Percentiles rank a stretch among this genome's conserved stretches.
Conservation (phyloP, 1,140 invertebrate genomes). For the Drosophila pseudoananassae region DNA sequence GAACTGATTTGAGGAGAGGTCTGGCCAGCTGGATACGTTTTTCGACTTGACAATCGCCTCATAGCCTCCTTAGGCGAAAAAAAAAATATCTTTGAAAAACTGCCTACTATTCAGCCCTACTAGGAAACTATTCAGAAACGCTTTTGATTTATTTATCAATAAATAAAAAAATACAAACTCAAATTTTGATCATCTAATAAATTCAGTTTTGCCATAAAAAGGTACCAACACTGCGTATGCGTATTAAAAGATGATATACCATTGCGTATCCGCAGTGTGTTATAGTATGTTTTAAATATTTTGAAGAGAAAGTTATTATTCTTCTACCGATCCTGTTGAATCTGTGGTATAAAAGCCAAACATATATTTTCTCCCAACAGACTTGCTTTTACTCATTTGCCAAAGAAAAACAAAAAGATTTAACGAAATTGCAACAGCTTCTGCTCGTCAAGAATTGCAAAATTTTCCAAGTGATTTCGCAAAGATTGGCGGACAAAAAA, state of each 20-base stretch:
- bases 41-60: constrained; percentile 50
- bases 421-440: constrained; percentile 11
- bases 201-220: no score
- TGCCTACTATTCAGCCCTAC: constrained; percentile 9
- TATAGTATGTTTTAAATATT: no score
- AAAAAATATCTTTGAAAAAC: not conserved
- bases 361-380: not conserved
- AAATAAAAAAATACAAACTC: no score
- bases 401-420: not conserved
- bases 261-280: no score
- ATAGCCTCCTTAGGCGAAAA: constrained; percentile 25
- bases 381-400: not conserved
- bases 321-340: no score
- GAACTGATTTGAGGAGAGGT: constrained; percentile 29
- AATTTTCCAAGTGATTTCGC: constrained; percentile 31
- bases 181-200: no score
- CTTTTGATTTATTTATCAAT: no score
- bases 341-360: no score
- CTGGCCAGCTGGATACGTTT: not conserved
- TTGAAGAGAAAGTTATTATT: no score
- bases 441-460: constrained; percentile 6
- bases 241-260: no score
- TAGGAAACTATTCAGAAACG: no score
- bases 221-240: no score
- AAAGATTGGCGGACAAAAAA: constrained; percentile 47